A percentile compares a stretch with the other conserved stretches of the same genome.
These are phyloP conservation scores for Bombyx mori DNA, from an alignment of 1,140 invertebrate genomes.

Conservation along the genomic window DNA sequence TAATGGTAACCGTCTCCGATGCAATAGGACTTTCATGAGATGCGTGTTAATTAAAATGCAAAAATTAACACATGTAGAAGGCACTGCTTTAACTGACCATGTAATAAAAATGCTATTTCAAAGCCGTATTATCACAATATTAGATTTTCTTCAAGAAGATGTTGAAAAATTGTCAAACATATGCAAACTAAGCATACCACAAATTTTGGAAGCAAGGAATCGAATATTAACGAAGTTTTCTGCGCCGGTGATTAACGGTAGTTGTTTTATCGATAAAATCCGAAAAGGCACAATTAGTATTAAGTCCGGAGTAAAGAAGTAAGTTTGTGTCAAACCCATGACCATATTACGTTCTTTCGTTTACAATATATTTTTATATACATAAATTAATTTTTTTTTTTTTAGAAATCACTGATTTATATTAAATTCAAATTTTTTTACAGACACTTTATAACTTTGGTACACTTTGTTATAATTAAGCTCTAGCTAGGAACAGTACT, in stretches of 20 bases:
- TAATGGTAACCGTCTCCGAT: too few relatives aligned
- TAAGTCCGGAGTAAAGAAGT: slow-evolving; percentile 38
- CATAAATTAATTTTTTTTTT: too few relatives aligned
- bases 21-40: too few relatives aligned
- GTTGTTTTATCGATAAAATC: slow-evolving; percentile 24
- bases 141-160: slow-evolving; percentile 74
- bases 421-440: too few relatives aligned
- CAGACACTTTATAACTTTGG: too few relatives aligned
- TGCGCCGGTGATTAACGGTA: slow-evolving; percentile 36
- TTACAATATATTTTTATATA: too few relatives aligned
- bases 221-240: slow-evolving; percentile 50
- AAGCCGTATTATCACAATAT: slow-evolving; percentile 71
- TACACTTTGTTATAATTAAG: too few relatives aligned
- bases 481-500: too few relatives aligned
- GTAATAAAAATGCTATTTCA: slow-evolving; percentile 65
- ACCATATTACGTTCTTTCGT: not conserved
- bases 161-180: slow-evolving; percentile 46
- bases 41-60: slow-evolving; percentile 41
- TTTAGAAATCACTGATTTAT: too few relatives aligned
- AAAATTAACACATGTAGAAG: slow-evolving; percentile 48
- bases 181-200: slow-evolving; percentile 44
- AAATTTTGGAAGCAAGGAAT: slow-evolving; percentile 44
- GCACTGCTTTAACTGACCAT: slow-evolving; percentile 56
- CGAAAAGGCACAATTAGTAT: slow-evolving; percentile 22
- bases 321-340: slow-evolving; percentile 1